These are phyloP conservation scores for Muscicapa adusta DNA, from an alignment of 2,113 vertebrate genomes.

Conservation along the genomic window DNA sequence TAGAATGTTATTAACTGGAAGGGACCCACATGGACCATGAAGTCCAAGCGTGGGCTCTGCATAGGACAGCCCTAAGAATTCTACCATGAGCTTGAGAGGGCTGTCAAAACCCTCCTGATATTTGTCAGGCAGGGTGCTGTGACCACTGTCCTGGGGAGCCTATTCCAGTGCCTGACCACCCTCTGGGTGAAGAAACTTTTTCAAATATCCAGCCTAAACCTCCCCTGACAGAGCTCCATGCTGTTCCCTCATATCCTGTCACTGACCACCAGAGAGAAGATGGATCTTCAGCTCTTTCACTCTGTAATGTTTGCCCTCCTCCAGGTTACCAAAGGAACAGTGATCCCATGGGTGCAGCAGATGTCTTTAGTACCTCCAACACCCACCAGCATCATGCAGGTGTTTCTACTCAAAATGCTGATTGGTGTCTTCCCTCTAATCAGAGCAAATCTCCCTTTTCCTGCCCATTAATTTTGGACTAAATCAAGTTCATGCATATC, in stretches of 20 bases:
- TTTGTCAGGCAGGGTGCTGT: neutral
- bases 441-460: neutral
- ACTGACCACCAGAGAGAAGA: neutral
- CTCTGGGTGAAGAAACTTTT: neutral
- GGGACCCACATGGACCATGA: neutral
- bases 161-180: neutral
- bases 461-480: neutral
- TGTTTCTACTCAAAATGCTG: neutral
- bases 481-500: neutral
- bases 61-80: neutral
- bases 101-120: neutral
- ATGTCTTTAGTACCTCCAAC: neutral
- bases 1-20: neutral
- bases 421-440: fast-evolving
- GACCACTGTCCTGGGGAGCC: neutral
- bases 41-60: neutral
- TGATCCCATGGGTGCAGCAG: neutral
- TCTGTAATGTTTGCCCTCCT: neutral
- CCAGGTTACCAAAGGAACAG: neutral
- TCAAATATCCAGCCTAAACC: neutral
- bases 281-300: neutral
- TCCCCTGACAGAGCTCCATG: neutral
- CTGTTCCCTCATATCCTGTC: neutral
- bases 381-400: fast-evolving
- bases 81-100: neutral